Evolutionary conservation across 2,797 vertebrate species (phyloP).

Genomic region (Thamnophis elegans): DNA sequence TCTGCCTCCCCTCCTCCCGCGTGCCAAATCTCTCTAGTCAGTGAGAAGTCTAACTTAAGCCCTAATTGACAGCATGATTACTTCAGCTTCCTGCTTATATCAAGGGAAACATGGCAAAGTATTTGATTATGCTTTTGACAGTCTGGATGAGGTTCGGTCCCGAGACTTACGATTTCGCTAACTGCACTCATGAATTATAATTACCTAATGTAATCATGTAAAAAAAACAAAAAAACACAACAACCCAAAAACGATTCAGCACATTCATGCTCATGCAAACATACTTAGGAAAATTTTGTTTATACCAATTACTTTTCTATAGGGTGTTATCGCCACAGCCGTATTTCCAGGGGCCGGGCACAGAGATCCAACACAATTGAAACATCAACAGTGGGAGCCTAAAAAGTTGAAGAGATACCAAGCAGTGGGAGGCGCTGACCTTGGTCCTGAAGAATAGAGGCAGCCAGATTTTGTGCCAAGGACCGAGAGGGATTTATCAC

Average conservation of each 20-base stretch:
- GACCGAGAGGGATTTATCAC: not conserved
- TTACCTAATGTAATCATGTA: slow-evolving; percentile 37
- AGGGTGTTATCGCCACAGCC: slow-evolving; percentile 18
- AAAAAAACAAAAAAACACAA: not conserved
- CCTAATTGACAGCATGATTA: slow-evolving; percentile 72
- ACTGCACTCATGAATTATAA: slow-evolving; percentile 47
- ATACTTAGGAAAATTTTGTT: slow-evolving; percentile 55
- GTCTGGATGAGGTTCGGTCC: slow-evolving; percentile 57
- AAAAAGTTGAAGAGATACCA: slow-evolving; percentile 12
- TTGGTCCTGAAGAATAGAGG: slow-evolving; percentile 21
- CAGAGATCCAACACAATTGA: slow-evolving; percentile 44
- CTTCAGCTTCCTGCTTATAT: slow-evolving; percentile 68
- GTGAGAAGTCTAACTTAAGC: slow-evolving; percentile 57
- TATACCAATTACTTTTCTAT: slow-evolving; percentile 46
- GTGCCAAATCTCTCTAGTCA: slow-evolving; percentile 46
- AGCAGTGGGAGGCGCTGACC: not conserved
- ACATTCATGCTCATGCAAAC: slow-evolving; percentile 37
- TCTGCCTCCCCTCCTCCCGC: not conserved
- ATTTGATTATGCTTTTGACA: slow-evolving; percentile 66
- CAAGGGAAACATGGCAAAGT: slow-evolving; percentile 66
- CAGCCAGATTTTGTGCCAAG: not conserved
- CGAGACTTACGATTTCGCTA: slow-evolving; percentile 55
- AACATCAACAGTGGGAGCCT: slow-evolving; percentile 36
- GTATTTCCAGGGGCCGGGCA: slow-evolving; percentile 49
- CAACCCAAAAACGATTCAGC: not conserved